Base-by-base conservation (phyloP, 1,140 invertebrate species). In the Monochamus saltuarius region DNA sequence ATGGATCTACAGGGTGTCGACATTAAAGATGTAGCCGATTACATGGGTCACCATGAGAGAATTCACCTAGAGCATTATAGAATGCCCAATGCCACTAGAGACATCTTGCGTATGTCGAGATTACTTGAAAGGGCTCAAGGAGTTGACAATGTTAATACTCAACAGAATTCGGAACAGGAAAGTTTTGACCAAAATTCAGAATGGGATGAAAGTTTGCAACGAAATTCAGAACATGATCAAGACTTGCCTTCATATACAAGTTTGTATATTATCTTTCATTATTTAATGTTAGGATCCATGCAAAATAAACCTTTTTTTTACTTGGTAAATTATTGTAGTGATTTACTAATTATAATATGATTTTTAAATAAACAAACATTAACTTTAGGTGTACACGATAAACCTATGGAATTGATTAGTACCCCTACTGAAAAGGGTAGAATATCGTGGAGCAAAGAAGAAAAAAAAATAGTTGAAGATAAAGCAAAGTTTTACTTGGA, bases 71-170 rank as follows among this genome's bases (percentile, higher is more conserved):
- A 50, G 4, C 29, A 50, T 34, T 50, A 50, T 50, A 50, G 29
- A 50, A 8, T 53, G 16, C 47, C 47, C n/a, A 36, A 34, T 14
- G 47, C 47, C 14, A 36, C 47, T 4, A 19, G 14, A 50, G 47
- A 29, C 14, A 50, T 50, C 10, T 8, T 50, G 29, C 22, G 47
- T 13, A 50, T 50, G 47, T 50, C 47, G 7, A 50, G 14, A 11
- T 9, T 50, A 1, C 22, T 50, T 4, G 47, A 50, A 50, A 11
- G 22, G 10, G 47, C 47, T 11, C 47, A 50, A 50, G 47, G 47
- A 45, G 22, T 10, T 45, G 9, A 1, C 0, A 9, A 50, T 1
- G 14, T 29, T 50, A n/a, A 10, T 36, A 34, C 16, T 50, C 9
- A 29, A 45, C 22, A 9, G 14, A 45, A n/a, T 10, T n/a, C 22